phyloP scores from a whole-genome alignment of 2,888 invertebrate species.

The Synergus itoensis region DNA sequence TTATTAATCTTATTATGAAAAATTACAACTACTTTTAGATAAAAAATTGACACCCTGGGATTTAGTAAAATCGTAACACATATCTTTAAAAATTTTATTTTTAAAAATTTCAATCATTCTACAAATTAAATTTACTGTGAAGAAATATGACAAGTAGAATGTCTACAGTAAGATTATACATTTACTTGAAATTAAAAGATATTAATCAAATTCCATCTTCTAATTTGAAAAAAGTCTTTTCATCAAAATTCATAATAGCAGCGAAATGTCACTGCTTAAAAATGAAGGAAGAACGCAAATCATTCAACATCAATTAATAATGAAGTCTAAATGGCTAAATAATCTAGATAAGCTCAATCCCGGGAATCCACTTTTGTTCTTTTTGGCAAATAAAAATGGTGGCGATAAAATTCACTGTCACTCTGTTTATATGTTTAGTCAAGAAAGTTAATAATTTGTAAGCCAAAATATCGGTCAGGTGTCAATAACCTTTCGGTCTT shows the following conservation, averaged over 20 bases:
- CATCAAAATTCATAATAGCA: background rate
- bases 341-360: background rate
- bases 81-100: too few relatives aligned
- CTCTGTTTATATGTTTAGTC: background rate
- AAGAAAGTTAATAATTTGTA: background rate
- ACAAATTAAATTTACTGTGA: too few relatives aligned
- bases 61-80: too few relatives aligned
- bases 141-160: too few relatives aligned
- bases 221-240: background rate
- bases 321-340: background rate
- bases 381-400: constrained; percentile 1
- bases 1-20: too few relatives aligned
- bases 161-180: too few relatives aligned
- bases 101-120: too few relatives aligned
- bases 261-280: background rate
- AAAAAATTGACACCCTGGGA: too few relatives aligned
- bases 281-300: constrained; percentile 5
- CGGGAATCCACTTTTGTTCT: background rate
- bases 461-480: constrained; percentile 29
- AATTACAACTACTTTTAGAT: too few relatives aligned
- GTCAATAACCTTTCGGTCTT: constrained; percentile 31
- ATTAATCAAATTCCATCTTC: background rate
- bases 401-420: background rate
- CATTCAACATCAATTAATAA: constrained; percentile 5
- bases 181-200: too few relatives aligned